A percentile compares a stretch with the other conserved stretches of the same genome.
Evolutionary conservation across 92 coral and sea anemone species (phyloP).

Genomic region (Epizoanthus ramosus): DNA sequence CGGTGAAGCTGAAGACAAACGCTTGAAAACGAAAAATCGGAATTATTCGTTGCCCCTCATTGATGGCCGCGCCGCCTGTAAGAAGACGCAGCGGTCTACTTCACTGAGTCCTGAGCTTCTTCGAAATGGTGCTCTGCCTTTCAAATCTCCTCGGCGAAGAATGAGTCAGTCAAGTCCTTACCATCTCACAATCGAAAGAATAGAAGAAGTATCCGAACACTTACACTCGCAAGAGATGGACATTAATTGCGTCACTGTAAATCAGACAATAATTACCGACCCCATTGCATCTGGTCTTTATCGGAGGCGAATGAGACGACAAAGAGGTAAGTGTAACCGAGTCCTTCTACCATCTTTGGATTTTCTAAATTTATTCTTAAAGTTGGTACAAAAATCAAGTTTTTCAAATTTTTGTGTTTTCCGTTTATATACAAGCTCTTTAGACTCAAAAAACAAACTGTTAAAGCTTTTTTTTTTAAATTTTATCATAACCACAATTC

Average conservation of each 20-base stretch:
- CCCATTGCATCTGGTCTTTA: not conserved
- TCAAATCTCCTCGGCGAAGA: not conserved
- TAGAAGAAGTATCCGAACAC: not conserved
- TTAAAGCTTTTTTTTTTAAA: no score
- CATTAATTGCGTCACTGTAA: not conserved
- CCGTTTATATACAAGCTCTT: no score
- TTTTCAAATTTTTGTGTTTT: no score
- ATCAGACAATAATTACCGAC: not conserved
- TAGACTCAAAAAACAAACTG: no score
- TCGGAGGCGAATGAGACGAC: not conserved
- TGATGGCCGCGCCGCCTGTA: constrained; percentile 9
- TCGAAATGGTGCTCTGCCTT: not conserved
- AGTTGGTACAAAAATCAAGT: no score
- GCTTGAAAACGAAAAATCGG: not conserved
- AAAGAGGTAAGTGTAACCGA: not conserved
- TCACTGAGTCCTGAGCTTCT: constrained; percentile 56
- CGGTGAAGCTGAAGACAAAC: not conserved
- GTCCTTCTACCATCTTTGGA: no score
- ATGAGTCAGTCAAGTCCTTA: not conserved
- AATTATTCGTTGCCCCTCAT: constrained; percentile 47
- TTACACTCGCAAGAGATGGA: not conserved
- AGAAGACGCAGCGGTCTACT: constrained; percentile 45
- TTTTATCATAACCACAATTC: no score
- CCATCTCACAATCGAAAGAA: not conserved
- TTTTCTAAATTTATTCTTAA: no score